A percentile compares a stretch with the other conserved stretches of the same genome.
Evolutionary conservation across 2,797 vertebrate genomes (phyloP).

Genomic region (Prionace glauca): DNA sequence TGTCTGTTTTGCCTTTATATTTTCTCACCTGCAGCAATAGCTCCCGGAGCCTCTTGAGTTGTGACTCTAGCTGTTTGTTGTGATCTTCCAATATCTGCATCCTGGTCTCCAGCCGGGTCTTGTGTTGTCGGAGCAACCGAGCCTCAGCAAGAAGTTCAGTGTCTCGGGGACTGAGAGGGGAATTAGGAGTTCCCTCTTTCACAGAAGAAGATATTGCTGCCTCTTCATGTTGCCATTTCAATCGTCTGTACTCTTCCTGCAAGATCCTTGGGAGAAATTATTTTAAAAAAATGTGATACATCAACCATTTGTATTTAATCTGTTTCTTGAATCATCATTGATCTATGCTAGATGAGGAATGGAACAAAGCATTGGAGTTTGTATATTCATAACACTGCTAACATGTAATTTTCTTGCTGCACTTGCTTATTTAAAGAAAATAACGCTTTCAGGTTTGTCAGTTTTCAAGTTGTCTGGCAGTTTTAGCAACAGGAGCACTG

Average conservation of each 20-base stretch:
- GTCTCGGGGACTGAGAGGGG: slow-evolving; percentile 57
- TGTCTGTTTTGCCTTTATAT: neutral
- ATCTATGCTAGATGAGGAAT: neutral
- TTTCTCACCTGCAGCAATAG: slow-evolving; percentile 79
- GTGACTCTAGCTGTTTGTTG: slow-evolving; percentile 95
- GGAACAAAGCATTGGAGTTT: neutral
- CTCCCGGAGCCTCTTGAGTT: slow-evolving; percentile 83
- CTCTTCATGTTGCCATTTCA: slow-evolving; percentile 95
- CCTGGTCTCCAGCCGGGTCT: slow-evolving; percentile 88
- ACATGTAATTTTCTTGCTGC: neutral
- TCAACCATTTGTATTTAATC: neutral
- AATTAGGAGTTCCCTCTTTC: slow-evolving; percentile 63
- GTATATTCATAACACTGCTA: neutral
- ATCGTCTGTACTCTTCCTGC: slow-evolving; percentile 83
- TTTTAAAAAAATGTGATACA: neutral
- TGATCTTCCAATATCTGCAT: slow-evolving; percentile 98
- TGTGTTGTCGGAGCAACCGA: slow-evolving; percentile 87
- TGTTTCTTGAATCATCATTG: neutral
- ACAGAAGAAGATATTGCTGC: slow-evolving; percentile 72
- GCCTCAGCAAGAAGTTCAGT: slow-evolving; percentile 91
- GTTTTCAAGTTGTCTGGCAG: neutral
- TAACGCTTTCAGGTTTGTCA: neutral
- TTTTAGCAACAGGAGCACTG: neutral
- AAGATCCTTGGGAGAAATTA: slow-evolving; percentile 68
- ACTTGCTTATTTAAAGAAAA: neutral